Base-by-base conservation (phyloP, 2,797 vertebrate species). In the Phaenicophaeus curvirostris region DNA sequence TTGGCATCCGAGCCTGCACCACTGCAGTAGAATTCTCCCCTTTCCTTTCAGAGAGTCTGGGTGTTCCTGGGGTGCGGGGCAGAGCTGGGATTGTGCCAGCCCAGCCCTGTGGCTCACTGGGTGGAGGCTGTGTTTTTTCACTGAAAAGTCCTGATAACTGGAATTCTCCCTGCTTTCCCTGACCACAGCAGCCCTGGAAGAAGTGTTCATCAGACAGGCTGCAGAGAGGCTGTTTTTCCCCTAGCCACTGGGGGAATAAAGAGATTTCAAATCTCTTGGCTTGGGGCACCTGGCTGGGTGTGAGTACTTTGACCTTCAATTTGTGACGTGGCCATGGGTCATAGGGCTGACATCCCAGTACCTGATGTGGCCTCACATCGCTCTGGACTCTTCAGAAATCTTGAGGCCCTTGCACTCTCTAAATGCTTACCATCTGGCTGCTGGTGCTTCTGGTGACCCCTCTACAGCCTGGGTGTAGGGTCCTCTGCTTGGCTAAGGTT, bases 331-430 rank as follows among this genome's bases (percentile, higher is more conserved):
- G 57, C 53, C 2, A 0, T 13, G 12, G 53, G 59, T 51, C 46
- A 20, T 2, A 4, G 51, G 85, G 68, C 51, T 39, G 16, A 6
- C 6, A 25, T 83, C 76, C 35, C 27, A 2, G 33, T 33, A 2
- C 75, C 20, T 37, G 48, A 5, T 41, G n/a, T 37, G 63, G 51
- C 51, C 63, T 79, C 13, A 4, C 1, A 1, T 46, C 0, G 0
- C 35, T 20, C 27, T 39, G 39, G 20, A 12, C 54, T 35, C 83
- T 10, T 30, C 7, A 15, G 65, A 46, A 62, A 20, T 6, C 33
- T 44, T 30, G 46, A 11, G 15, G 79, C 30, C 15, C 18, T 66
- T 8, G 1, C 0, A 0, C 13, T 8, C 27, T 0, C 0, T 65
- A 37, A 66, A 33, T 48, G 25, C 44, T 19, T 75, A n/a, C n/a